phyloP scores from a whole-genome alignment of 2,113 vertebrate genomes.

The Monopterus albus region DNA sequence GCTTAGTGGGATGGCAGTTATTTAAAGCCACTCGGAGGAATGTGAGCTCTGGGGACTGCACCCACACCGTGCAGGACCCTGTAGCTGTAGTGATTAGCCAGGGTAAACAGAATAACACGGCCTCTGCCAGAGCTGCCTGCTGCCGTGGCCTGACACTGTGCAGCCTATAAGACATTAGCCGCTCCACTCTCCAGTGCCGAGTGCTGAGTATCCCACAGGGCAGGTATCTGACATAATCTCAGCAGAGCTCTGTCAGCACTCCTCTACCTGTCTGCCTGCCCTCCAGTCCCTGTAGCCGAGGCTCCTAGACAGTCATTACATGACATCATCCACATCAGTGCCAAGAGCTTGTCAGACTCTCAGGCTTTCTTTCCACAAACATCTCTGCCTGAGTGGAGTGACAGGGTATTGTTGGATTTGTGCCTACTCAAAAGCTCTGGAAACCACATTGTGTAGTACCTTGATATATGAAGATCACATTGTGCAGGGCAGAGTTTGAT shows the following conservation, averaged over 20 bases:
- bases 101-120: constrained; percentile 75
- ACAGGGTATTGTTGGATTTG: constrained; percentile 43
- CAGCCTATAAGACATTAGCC: constrained; percentile 35
- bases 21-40: constrained; percentile 78
- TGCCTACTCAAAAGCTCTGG: constrained; percentile 49
- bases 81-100: constrained; percentile 73
- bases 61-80: constrained; percentile 52
- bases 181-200: constrained; percentile 27
- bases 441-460: constrained; percentile 56
- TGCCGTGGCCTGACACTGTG: constrained; percentile 25
- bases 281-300: constrained; percentile 21
- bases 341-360: constrained; percentile 64
- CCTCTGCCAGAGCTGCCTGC: constrained; percentile 48
- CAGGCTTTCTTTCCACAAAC: constrained; percentile 49
- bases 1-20: constrained; percentile 71
- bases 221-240: constrained; percentile 69
- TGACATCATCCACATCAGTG: constrained; percentile 68
- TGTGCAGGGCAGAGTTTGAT: constrained; percentile 36
- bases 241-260: constrained; percentile 64
- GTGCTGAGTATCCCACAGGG: constrained; percentile 27
- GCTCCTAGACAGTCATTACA: constrained; percentile 66
- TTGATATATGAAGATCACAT: constrained; percentile 51
- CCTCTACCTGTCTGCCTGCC: constrained; percentile 55
- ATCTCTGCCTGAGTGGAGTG: constrained; percentile 50
- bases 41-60: constrained; percentile 65